phyloP scores from a whole-genome alignment of 2,797 vertebrate species.

The Acipenser transmontanus region DNA sequence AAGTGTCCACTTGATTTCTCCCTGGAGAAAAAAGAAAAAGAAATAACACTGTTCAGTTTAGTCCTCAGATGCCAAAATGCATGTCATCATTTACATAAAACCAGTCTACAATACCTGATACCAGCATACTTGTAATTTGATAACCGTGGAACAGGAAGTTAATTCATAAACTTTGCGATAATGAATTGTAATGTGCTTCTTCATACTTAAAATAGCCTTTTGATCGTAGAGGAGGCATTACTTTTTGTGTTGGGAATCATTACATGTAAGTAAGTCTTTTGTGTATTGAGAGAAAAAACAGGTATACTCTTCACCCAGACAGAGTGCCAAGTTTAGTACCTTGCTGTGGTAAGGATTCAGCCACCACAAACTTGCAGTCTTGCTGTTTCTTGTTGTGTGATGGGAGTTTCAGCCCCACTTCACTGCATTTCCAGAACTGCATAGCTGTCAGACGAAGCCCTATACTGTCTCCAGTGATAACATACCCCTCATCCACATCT shows the following conservation, averaged over 20 bases:
- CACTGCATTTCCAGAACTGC: slow-evolving; percentile 48
- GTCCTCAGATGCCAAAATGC: no score
- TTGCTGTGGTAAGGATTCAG: slow-evolving; percentile 69
- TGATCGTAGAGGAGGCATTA: no score
- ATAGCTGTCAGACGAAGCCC: slow-evolving; percentile 79
- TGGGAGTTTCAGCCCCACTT: slow-evolving; percentile 44
- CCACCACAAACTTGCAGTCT: slow-evolving; percentile 79
- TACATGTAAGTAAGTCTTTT: no score
- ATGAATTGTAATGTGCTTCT: no score
- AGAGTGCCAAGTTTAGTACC: slow-evolving; percentile 31
- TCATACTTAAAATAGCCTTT: no score
- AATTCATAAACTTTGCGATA: no score
- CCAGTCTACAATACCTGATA: no score
- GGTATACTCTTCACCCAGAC: neutral
- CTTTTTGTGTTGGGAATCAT: no score
- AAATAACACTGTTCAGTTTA: neutral
- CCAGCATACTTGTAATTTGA: no score
- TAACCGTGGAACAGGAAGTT: no score
- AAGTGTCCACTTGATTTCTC: slow-evolving; percentile 79
- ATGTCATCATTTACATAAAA: no score
- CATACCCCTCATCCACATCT: slow-evolving; percentile 54
- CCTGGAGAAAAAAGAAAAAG: slow-evolving; percentile 23
- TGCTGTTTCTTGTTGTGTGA: slow-evolving; percentile 37
- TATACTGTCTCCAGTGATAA: slow-evolving; percentile 58
- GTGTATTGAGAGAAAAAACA: no score